A percentile compares a stretch with the other conserved stretches of the same genome.
Conservation (phyloP, 1,140 invertebrate genomes). For the Tetragonula clypearis region DNA sequence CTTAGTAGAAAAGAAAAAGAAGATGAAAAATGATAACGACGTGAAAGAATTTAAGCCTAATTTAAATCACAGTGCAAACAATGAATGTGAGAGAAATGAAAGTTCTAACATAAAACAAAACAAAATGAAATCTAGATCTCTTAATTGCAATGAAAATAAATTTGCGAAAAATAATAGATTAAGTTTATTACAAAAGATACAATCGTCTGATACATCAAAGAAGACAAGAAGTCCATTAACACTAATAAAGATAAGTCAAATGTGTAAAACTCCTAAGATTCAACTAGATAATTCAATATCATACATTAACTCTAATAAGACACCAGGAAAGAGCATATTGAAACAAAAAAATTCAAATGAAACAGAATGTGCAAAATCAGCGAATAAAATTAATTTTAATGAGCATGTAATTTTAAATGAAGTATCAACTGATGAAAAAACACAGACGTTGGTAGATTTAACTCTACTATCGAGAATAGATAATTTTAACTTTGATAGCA, state of each 20-base stretch:
- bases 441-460: slow-evolving; percentile 41
- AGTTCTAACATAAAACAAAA: neutral
- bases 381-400: slow-evolving; percentile 64
- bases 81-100: neutral
- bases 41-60: neutral
- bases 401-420: slow-evolving; percentile 57
- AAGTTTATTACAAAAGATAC: slow-evolving; percentile 51
- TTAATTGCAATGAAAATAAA: neutral
- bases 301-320: slow-evolving; percentile 76
- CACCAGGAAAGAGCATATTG: slow-evolving; percentile 76
- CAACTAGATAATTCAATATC: slow-evolving; percentile 71
- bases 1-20: slow-evolving; percentile 67
- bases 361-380: slow-evolving; percentile 51
- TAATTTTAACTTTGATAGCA: slow-evolving; percentile 46
- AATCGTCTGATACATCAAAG: slow-evolving; percentile 46
- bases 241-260: slow-evolving; percentile 71
- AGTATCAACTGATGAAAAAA: slow-evolving; percentile 59
- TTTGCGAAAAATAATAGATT: neutral
- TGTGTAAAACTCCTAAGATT: slow-evolving; percentile 74
- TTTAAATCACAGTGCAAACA: neutral
- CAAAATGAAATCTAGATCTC: slow-evolving; percentile 11
- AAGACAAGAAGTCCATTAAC: slow-evolving; percentile 64
- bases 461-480: slow-evolving; percentile 61
- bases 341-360: slow-evolving; percentile 64
- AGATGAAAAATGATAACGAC: neutral